Evolutionary conservation across 2,797 vertebrate species (phyloP), one percentile per base, ranked within the genome.

Genomic region (Lycodopsis pacificus): DNA sequence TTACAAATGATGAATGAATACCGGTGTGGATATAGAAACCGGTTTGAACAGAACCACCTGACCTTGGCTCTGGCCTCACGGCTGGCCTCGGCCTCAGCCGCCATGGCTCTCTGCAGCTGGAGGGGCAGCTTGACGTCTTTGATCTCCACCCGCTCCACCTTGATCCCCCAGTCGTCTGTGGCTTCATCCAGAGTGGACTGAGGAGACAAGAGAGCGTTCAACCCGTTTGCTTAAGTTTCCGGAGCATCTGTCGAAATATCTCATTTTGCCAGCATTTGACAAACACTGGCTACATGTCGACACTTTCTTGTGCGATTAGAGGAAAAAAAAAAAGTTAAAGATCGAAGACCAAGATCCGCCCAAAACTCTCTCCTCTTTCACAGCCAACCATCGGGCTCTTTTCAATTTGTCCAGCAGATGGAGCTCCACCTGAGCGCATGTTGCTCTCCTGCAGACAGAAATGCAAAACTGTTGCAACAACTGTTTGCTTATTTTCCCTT

Each of bases 41-140:
- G 1, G 19, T 19, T 5, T 36, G 38, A 64, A 25, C 25, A 20
- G 30, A n/a, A 25, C 25, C 2, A 1, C 13, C 68, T 22, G 84
- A 99, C 98, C 97, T 99, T 99, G 66, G 98, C 98, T 83, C 97
- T 94, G 0, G 98, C 98, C 91, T 99, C 98, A 0, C 98, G 95
- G 17, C 94, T 84, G 0, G 98, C 98, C 93, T 99, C 98, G 0
- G 98, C 98, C 81, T 99, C 98, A 0, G 98, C 98, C 0, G 98
- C 98, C 98, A 99, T 99, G 1, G 98, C 98, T 77, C 98, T 96
- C 95, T 99, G 98, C 30, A 99, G 95, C 94, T 99, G 98, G 14
- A 95, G 49, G 0, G 98, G 98, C 7, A 99, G 92, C 73, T 99
- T 99, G 86, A 98, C 97, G 0, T 99, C 98, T 91, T 99, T 99